Base-by-base conservation (phyloP, 2,888 invertebrate genomes). In the Cetonia aurata region DNA sequence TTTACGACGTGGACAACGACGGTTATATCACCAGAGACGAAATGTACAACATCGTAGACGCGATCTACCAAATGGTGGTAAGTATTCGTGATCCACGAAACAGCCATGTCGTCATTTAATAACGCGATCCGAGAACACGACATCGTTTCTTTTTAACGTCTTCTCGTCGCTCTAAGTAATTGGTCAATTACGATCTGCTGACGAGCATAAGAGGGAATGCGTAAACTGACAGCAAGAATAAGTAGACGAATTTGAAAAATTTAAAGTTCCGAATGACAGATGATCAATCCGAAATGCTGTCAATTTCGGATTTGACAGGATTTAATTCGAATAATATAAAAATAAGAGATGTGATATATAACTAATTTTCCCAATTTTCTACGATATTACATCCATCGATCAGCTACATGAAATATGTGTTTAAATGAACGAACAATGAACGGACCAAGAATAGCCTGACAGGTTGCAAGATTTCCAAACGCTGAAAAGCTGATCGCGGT, bases 11-110 rank as follows among this genome's bases (percentile, higher is more conserved):
- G 74, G 96, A 97, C 87, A 96, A 96, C 86, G 96, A 97, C 81
- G 97, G 97, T 13, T 97, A 93, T 85, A 97, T 97, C 83, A 97
- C 97, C 70, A 88, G 96, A 77, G 96, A 96, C 79, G 96, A 97
- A 87, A 96, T 98, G 95, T 94, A 96, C 85, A 96, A 96, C 86
- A 98, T 98, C 83, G 97, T 98, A 75, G 96, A 96, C 84, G 96
- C 97, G 72, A 98, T 98, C 83, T 98, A 98, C 86, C 96, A 96
- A 86, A 96, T 96, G 98, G 96, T 98, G 91, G 98, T 97, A 91
- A 87, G 95, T 92, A 83, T 72, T 33, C 25, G 25, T 25, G 3
- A 25, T 1, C 25, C 25, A 25, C 25, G 10, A 56, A 4, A 41
- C 19, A 44, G 13, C 1, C 44, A 6, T 6, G 44, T 25, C 25